These are phyloP conservation scores for Thalassophryne amazonica DNA, from an alignment of 2,797 vertebrate species.

Conservation along the genomic window DNA sequence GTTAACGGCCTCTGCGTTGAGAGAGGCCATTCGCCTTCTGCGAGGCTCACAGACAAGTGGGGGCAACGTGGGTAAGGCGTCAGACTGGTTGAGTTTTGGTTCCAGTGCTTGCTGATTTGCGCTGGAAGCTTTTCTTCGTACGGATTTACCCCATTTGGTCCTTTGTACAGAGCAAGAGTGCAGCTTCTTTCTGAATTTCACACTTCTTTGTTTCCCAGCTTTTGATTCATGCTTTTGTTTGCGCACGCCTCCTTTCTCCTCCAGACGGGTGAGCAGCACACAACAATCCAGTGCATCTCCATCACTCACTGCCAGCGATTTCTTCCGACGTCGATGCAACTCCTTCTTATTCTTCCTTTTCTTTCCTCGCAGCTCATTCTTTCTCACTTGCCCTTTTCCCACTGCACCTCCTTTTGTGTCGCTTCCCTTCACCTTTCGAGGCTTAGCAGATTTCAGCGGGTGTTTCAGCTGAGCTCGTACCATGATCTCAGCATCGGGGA, in stretches of 20 bases:
- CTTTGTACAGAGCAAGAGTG: slow-evolving; percentile 36
- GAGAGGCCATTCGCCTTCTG: slow-evolving; percentile 89
- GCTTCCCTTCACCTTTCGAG: slow-evolving; percentile 48
- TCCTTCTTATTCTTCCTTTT: slow-evolving; percentile 57
- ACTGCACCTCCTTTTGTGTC: slow-evolving; percentile 29
- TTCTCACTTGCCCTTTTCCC: slow-evolving; percentile 38
- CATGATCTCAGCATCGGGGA: slow-evolving; percentile 72
- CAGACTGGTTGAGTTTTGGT: slow-evolving; percentile 72
- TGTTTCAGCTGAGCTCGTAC: slow-evolving; percentile 70
- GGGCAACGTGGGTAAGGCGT: slow-evolving; percentile 54
- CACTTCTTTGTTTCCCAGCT: slow-evolving; percentile 41
- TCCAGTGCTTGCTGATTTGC: slow-evolving; percentile 50
- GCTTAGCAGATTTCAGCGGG: slow-evolving; percentile 43
- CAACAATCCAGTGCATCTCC: slow-evolving; percentile 88
- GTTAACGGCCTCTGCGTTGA: slow-evolving; percentile 96
- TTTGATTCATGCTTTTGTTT: slow-evolving; percentile 35
- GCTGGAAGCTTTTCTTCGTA: slow-evolving; percentile 43
- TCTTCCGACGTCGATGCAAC: slow-evolving; percentile 66
- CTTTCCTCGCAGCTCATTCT: slow-evolving; percentile 47
- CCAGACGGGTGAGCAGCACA: slow-evolving; percentile 91
- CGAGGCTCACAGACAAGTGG: slow-evolving; percentile 78
- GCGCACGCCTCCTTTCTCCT: slow-evolving; percentile 69
- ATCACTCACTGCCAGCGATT: slow-evolving; percentile 65
- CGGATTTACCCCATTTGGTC: slow-evolving; percentile 64
- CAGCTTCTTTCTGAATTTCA: slow-evolving; percentile 53